These are phyloP conservation scores for Pseudochirops cupreus DNA, from an alignment of 2,797 vertebrate species.

Conservation along the genomic window DNA sequence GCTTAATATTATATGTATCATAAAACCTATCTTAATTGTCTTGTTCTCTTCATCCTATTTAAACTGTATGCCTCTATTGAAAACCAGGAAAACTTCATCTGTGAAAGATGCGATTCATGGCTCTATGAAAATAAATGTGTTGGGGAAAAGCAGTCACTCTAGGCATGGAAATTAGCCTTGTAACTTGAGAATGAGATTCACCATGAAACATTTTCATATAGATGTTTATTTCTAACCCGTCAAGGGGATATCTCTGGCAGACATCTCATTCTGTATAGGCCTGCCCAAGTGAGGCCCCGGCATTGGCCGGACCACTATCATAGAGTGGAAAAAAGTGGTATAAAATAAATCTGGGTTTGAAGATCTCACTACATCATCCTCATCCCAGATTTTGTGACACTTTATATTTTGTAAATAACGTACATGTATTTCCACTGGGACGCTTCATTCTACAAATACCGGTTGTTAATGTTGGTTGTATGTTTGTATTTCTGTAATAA, in stretches of 20 bases:
- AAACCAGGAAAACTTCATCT: slow-evolving; percentile 2
- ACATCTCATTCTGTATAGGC: slow-evolving; percentile 36
- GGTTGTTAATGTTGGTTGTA: background rate
- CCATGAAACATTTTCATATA: slow-evolving; percentile 43
- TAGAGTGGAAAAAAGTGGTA: background rate
- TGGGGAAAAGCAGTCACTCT: background rate
- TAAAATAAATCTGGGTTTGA: slow-evolving; percentile 37
- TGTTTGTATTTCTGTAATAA: background rate
- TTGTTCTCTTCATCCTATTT: background rate
- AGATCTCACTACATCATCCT: slow-evolving; percentile 37
- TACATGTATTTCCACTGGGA: background rate
- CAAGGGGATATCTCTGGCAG: slow-evolving; percentile 34
- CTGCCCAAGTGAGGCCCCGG: slow-evolving; percentile 5
- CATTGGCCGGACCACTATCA: slow-evolving; percentile 37
- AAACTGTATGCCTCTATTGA: background rate
- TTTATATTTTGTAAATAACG: background rate
- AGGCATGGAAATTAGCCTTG: background rate
- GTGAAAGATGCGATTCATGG: slow-evolving; percentile 29
- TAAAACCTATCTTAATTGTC: slow-evolving; percentile 27
- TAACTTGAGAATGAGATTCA: slow-evolving; percentile 42
- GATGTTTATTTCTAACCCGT: slow-evolving; percentile 62
- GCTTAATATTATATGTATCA: slow-evolving; percentile 40
- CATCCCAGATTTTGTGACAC: background rate
- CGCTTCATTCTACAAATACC: background rate
- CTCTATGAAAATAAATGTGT: background rate